Evolutionary conservation across 2,888 invertebrate genomes (phyloP), one percentile per base, ranked within the genome.

Genomic region (Amphiduros pacificus): DNA sequence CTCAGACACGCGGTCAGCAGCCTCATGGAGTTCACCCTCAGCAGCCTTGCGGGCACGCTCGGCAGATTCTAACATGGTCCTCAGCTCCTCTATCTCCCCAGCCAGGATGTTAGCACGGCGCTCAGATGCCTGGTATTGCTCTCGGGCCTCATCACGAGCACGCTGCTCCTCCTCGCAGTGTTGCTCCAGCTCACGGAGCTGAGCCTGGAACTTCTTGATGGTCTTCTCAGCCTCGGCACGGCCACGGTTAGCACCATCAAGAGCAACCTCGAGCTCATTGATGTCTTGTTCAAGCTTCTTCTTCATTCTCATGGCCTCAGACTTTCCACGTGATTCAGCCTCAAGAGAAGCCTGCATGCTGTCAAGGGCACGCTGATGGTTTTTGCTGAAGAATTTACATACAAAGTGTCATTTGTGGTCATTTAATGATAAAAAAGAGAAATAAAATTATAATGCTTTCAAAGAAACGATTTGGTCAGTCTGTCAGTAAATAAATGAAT

Each of bases 221-320:
- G 94, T 96, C 92, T 97, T 98, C 86, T 98, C 96, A 79, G 95
- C 93, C 85, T 97, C 96, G 78, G 95, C 94, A 84, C 95, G 95
- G 80, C 94, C 93, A 88, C 96, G 94, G 90, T 98, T 98, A 83
- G 98, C 95, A 85, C 95, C 95, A 87, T 99, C 98, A 84, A 99
- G 88, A 81, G 96, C 96, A 79, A 98, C 96, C 85, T 99, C 98
- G 70, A 99, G 89, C 87, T 99, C 98, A 85, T 98, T 98, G 88
- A 99, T 98, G 88, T 99, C 98, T 78, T 94, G 93, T 86, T 99
- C 99, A 83, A 99, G 89, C 88, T 99, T 99, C 93, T 99, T 99
- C 92, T 99, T 99, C 93, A 98, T 94, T 88, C 97, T 92, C 79
- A 98, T 90, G 75, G 98, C 97, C 89, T 99, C 99, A 88, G 95